Evolutionary conservation across 2,797 vertebrate species (phyloP), one percentile per base, ranked within the genome.

Genomic region (Triplophysa bombifrons): DNA sequence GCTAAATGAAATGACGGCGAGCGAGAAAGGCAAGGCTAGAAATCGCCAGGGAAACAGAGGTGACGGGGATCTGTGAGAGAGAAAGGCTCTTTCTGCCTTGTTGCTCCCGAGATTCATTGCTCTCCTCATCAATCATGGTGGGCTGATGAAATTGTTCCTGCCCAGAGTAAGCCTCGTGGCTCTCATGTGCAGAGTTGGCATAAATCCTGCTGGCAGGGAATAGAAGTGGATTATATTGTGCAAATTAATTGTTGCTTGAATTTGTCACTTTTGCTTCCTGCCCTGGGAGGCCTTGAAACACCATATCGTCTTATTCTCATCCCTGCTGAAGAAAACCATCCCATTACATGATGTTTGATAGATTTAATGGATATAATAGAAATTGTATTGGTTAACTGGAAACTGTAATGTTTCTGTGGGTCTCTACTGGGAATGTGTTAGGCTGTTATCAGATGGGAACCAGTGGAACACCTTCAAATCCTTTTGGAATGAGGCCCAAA

Each of bases 71-170:
- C 68, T 27, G 72, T 34, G 64, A 51, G 53, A 76, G 50, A 44
- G 51, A 75, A 75, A 60, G 25, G 75, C 83, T 86, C 80, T 80
- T 81, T 86, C 80, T 84, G 82, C 78, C 82, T 84, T 78, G 86
- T 85, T 86, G 84, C 85, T 80, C 80, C 58, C 44, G 82, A 84
- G 80, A 86, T 87, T 82, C 82, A 85, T 86, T 80, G 77, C 80
- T 74, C 81, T 78, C 72, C 73, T 85, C 86, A 86, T 86, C 84
- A 83, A 85, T 86, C 86, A 85, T 85, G 61, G 50, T 66, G 56
- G 53, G 82, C 82, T 86, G 86, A 87, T 83, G 81, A 85, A 84
- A 84, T 83, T 84, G 78, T 82, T 86, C 78, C 78, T 82, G 76
- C 83, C 78, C 72, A 78, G 80, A 83, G 78, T 74, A 30, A 83